These are phyloP conservation scores for Coenonympha glycerion DNA, from an alignment of 2,888 invertebrate genomes.

Conservation along the genomic window DNA sequence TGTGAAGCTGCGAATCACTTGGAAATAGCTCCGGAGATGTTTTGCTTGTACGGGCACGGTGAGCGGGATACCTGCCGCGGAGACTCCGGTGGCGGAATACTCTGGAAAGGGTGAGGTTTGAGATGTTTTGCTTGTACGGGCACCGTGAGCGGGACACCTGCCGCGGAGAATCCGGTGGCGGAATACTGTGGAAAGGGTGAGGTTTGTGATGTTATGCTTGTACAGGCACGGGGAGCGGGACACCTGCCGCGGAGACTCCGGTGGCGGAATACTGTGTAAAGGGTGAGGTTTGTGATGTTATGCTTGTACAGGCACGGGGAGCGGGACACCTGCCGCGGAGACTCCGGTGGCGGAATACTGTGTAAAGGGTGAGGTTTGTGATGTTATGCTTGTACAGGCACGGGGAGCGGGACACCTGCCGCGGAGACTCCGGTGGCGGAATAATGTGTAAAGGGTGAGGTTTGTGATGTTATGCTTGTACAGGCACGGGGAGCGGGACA, in stretches of 20 bases:
- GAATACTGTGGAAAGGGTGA: slow-evolving; percentile 39
- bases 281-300: slow-evolving; percentile 37
- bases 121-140: slow-evolving; percentile 34
- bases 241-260: slow-evolving; percentile 43
- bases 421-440: slow-evolving; percentile 42
- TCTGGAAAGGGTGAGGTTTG: slow-evolving; percentile 37
- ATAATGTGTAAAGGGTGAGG: slow-evolving; percentile 39
- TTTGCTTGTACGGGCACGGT: slow-evolving; percentile 40
- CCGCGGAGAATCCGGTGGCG: slow-evolving; percentile 42
- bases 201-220: slow-evolving; percentile 38
- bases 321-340: slow-evolving; percentile 40
- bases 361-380: slow-evolving; percentile 36
- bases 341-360: slow-evolving; percentile 40
- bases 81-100: slow-evolving; percentile 41
- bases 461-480: slow-evolving; percentile 39
- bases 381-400: slow-evolving; percentile 43
- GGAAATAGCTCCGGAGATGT: slow-evolving; percentile 35
- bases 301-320: slow-evolving; percentile 39
- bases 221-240: slow-evolving; percentile 37
- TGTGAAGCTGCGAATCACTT: slow-evolving; percentile 30
- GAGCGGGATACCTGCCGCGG: slow-evolving; percentile 39
- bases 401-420: slow-evolving; percentile 38
- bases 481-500: slow-evolving; percentile 37
- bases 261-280: slow-evolving; percentile 40
- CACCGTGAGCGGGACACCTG: slow-evolving; percentile 39